These are phyloP conservation scores for Zoroaster sp. DNA, from an alignment of 53 echinoderm and acorn worm genomes.

Conservation along the genomic window DNA sequence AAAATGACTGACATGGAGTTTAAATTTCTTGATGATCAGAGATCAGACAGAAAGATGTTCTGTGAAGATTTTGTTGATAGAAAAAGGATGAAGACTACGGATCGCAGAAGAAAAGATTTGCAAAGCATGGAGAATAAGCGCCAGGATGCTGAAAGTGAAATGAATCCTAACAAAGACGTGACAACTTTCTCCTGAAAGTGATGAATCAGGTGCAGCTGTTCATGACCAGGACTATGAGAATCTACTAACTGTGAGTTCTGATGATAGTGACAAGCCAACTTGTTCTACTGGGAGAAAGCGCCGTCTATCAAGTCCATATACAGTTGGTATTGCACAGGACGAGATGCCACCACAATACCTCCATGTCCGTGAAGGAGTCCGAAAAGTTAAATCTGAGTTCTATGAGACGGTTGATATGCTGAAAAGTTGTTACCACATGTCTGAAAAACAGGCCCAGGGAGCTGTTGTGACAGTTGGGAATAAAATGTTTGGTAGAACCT, in stretches of 20 bases:
- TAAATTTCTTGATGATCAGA: conserved; percentile 11
- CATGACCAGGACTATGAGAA: no score
- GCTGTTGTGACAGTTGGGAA: no score
- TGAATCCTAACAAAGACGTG: not conserved
- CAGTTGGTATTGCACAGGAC: no score
- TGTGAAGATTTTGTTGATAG: not conserved
- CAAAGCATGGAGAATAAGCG: not conserved
- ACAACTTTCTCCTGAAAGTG: no score
- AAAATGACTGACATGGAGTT: conserved; percentile 12
- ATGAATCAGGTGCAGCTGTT: no score
- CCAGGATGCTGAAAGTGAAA: not conserved
- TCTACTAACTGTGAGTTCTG: not conserved
- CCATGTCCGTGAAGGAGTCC: no score
- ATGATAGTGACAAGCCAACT: not conserved
- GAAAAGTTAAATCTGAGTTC: conserved; percentile 13
- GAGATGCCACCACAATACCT: no score
- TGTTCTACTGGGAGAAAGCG: no score
- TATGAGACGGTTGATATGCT: conserved; percentile 26
- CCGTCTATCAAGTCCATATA: no score
- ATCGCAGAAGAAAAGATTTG: conserved; percentile 2
- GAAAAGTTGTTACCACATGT: no score
- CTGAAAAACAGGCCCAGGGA: no score
- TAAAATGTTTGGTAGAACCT: no score
- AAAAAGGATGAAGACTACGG: not conserved
- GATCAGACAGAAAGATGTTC: conserved; percentile 13